Evolutionary conservation across 2,888 invertebrate species (phyloP), one percentile per base, ranked within the genome.

Genomic region (Panzeria rudis): DNA sequence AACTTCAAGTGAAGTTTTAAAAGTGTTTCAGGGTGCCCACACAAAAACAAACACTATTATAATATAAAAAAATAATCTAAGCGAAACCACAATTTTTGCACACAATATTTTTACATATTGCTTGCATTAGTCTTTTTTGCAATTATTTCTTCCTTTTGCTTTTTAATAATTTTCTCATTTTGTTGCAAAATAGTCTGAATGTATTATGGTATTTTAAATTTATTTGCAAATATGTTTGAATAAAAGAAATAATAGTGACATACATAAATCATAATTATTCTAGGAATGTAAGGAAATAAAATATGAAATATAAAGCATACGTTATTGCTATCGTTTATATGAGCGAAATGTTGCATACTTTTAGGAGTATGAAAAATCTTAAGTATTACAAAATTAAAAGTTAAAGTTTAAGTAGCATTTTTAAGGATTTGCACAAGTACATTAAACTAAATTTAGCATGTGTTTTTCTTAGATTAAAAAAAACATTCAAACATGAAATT

Each of bases 1-100:
- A 83, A 83, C 78, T 83, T 79, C 35, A 78, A 83, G 75, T 83
- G 79, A 79, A 83, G 79, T 77, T 77, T 59, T 73, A 75, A 75
- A 83, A 78, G 69, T 78, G 75, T 79, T 73, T 78, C 61, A 78
- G 41, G 23, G 29, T 78, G 32, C 20, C 25, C 15, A 38, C 25
- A 38, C 13, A 54, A 41, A 17, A 25, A 25, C 25, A 20, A 9
- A 66, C 52, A 71, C 29, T 17, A 6, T 29, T 32, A 11, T 59
- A 23, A 54, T 23, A 59, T 47, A 13, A 29, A 64, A 52, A 64
- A 54, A 9, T 0, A 68, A 47, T 69, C n/a, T 50, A 50, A 76
- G 59, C 25, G 20, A 62, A 80, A 73, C 73, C 80, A 50, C 66
- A 80, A 72, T 80, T 59, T 52, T 44, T 62, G 25, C 61, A 52